Base-by-base conservation (phyloP, 1,140 invertebrate species). In the Calycopis cecrops region DNA sequence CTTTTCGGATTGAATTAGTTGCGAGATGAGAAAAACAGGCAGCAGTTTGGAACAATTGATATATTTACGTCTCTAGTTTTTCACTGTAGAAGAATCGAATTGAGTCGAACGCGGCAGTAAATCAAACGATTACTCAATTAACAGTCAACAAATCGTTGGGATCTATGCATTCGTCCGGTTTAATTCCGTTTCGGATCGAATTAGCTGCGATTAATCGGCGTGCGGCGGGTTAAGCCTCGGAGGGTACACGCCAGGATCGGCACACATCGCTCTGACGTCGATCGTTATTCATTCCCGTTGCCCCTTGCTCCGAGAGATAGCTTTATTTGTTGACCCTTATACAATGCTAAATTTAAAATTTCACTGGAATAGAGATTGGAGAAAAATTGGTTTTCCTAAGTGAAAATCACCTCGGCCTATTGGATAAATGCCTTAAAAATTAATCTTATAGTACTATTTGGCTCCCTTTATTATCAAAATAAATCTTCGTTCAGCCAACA, bases 241-340 rank as follows among this genome's bases (percentile, higher is more conserved):
- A 67, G 71, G 66, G 64, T 60, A 71, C 57, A 67, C 67, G 69
- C 60, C 65, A 53, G 70, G 69, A 56, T 69, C 73, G 79, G 78
- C 85, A 82, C 85, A 90, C 90, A 90, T 91, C 88, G 90, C 78
- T 81, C 65, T 89, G 90, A 90, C 90, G 87, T 71, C 86, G 72
- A 73, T 88, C 79, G 81, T 85, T 84, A 84, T 76, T 87, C 81
- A 81, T 76, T 68, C 71, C 62, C 59, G 59, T 68, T 52, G 67
- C 72, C 73, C 73, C 69, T 69, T 67, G 65, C 62, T 64, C 48
- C 49, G 59, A 60, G 67, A 76, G 69, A 74, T 79, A 73, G 57
- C 73, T 69, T 55, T 73, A 75, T 73, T 72, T 76, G 65, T 62
- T 67, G 55, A 71, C 65, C 67, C 65, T 70, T 63, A 60, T 17